A percentile compares a stretch with the other conserved stretches of the same genome.
phyloP scores from a whole-genome alignment of 2,113 vertebrate genomes.

The Dicentrarchus labrax region DNA sequence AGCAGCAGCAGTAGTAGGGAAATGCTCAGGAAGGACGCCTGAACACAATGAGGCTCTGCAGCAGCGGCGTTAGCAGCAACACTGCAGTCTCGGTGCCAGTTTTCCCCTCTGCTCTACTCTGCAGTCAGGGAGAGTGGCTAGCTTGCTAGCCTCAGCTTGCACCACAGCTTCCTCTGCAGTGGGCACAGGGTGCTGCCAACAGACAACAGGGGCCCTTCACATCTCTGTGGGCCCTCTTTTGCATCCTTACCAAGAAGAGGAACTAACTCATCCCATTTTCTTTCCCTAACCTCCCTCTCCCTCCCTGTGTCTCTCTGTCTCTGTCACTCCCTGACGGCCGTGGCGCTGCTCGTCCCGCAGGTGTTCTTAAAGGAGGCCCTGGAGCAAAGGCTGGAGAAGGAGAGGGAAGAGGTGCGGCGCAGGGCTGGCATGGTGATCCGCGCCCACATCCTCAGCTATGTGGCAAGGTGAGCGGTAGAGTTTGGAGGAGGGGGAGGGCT shows the following conservation, averaged over 20 bases:
- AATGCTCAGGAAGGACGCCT: slow-evolving; percentile 67
- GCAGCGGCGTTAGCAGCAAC: slow-evolving; percentile 56
- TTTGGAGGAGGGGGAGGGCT: slow-evolving; percentile 26
- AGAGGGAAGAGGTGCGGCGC: slow-evolving; percentile 90
- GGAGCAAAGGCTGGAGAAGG: slow-evolving; percentile 95
- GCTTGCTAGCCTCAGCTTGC: slow-evolving; percentile 64
- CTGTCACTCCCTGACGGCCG: slow-evolving; percentile 51
- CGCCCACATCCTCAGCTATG: slow-evolving; percentile 95
- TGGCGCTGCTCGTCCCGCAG: slow-evolving; percentile 82
- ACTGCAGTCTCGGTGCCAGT: slow-evolving; percentile 60
- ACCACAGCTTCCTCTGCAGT: slow-evolving; percentile 68
- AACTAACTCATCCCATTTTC: slow-evolving; percentile 70
- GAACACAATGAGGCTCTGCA: slow-evolving; percentile 78
- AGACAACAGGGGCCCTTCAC: slow-evolving; percentile 64
- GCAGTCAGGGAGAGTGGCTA: slow-evolving; percentile 59
- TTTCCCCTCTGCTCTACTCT: slow-evolving; percentile 47
- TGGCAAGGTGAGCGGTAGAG: slow-evolving; percentile 89
- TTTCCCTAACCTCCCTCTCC: neutral
- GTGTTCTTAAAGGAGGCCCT: slow-evolving; percentile 95
- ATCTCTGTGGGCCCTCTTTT: slow-evolving; percentile 66
- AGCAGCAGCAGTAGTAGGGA: slow-evolving; percentile 68
- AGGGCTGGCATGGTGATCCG: slow-evolving; percentile 92
- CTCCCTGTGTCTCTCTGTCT: slow-evolving; percentile 41
- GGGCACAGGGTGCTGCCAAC: slow-evolving; percentile 65
- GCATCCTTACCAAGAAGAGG: slow-evolving; percentile 64